A percentile compares a stretch with the other conserved stretches of the same genome.
Evolutionary conservation across 2,797 vertebrate species (phyloP).

Genomic region (Mormyrus hasselquistii): DNA sequence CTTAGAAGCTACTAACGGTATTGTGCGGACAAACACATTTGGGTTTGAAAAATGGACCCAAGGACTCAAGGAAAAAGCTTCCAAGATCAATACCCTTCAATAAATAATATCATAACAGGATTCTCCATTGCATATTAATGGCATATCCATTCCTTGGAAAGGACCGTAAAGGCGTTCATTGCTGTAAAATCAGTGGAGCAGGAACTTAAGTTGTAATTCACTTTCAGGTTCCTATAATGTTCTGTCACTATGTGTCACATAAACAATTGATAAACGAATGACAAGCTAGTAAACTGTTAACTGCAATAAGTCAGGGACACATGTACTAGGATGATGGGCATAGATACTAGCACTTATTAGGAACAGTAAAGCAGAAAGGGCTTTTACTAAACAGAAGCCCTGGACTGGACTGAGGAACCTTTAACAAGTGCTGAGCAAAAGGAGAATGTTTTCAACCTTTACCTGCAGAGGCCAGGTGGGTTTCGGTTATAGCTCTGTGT

Average conservation of each 20-base stretch:
- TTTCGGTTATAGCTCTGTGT: background rate
- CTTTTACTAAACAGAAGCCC: conserved; percentile 39
- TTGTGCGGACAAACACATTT: background rate
- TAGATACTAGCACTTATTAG: background rate
- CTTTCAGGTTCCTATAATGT: conserved; percentile 34
- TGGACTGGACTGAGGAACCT: conserved; percentile 48
- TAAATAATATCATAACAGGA: conserved; percentile 7
- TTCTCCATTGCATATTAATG: conserved; percentile 19
- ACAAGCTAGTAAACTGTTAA: conserved; percentile 32
- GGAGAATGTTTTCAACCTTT: background rate
- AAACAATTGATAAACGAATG: conserved; percentile 34
- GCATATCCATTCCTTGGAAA: conserved; percentile 27
- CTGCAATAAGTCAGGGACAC: conserved; percentile 21
- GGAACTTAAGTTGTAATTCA: conserved; percentile 33
- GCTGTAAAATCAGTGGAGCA: conserved; percentile 20
- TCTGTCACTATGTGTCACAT: conserved; percentile 34
- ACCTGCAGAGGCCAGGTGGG: background rate
- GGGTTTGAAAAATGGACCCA: background rate
- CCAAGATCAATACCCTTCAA: background rate
- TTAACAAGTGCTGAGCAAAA: conserved; percentile 51
- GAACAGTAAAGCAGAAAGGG: background rate
- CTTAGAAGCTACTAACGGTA: background rate
- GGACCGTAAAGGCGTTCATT: conserved; percentile 25
- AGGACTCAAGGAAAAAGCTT: background rate
- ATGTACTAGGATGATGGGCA: background rate